Base-by-base conservation (phyloP, 2,888 invertebrate species). In the Drosophila lutescens region DNA sequence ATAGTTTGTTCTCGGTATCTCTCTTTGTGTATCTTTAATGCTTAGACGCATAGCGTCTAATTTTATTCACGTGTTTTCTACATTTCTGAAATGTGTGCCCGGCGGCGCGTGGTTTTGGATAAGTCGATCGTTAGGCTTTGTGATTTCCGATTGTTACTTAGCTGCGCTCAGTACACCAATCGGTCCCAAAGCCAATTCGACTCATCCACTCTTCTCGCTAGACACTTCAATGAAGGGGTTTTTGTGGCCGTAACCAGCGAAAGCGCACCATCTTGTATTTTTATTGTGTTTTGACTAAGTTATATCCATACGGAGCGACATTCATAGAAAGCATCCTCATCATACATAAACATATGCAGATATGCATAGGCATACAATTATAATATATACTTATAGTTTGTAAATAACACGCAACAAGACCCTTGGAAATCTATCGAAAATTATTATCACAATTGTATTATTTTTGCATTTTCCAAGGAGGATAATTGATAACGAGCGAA, bases 381-480 rank as follows among this genome's bases (percentile, higher is more conserved):
- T 70, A 76, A 58, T 41, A 58, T 54, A 68, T 77, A 76, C 59
- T 67, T 84, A 66, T 79, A 77, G 68, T 79, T 86, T 86, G 85
- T 79, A 77, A 80, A 70, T 74, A 85, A 85, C 74, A 65, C 77
- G 62, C 46, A 44, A 72, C 71, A 77, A 68, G 70, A 50, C 63
- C 49, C 73, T 77, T 72, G 61, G 69, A 60, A 74, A 60, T 70
- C 65, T 53, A 70, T 69, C 62, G 73, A 32, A 71, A 72, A 72
- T 46, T 44, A 57, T 40, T 38, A 56, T 50, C 51, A 62, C 55
- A 78, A 68, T 72, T 85, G 87, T 85, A 85, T 85, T 85, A 84
- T 80, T 86, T 84, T 74, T 84, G 85, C 85, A 85, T 85, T 85
- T 88, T 80, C 66, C 71, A 83, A 80, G 70, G 76, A 68, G 77